A percentile compares a stretch with the other conserved stretches of the same genome.
phyloP scores from a whole-genome alignment of 1,140 invertebrate species.

The Solenopsis invicta region DNA sequence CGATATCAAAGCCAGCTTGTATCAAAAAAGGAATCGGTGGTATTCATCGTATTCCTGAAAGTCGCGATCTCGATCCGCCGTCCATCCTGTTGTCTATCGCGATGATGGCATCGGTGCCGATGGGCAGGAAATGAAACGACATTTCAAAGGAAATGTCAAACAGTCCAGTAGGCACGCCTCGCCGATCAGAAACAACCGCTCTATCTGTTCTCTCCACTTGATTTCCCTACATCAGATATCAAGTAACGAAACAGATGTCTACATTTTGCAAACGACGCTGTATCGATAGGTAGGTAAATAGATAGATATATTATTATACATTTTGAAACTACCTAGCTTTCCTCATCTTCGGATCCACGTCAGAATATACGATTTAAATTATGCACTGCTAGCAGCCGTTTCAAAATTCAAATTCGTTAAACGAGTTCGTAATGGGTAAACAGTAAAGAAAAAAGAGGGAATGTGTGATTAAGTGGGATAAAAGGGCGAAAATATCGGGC shows the following conservation, averaged over 20 bases:
- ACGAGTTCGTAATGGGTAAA: not conserved
- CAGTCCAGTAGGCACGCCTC: constrained; percentile 69
- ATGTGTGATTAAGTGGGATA: not conserved
- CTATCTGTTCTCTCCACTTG: constrained; percentile 53
- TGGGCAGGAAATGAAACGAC: constrained; percentile 75
- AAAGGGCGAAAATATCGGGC: not conserved
- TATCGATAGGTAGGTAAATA: constrained; percentile 4
- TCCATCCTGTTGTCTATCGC: constrained; percentile 69
- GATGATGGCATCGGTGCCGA: constrained; percentile 70
- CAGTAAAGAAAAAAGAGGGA: not conserved
- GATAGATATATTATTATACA: not conserved
- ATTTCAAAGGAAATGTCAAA: constrained; percentile 75
- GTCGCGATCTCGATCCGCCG: constrained; percentile 72
- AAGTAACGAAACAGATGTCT: constrained; percentile 50
- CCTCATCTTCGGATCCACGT: too few relatives aligned
- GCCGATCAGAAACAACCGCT: constrained; percentile 62
- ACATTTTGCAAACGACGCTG: constrained; percentile 3
- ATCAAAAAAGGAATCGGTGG: constrained; percentile 39
- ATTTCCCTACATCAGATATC: constrained; percentile 60
- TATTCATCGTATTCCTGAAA: constrained; percentile 56
- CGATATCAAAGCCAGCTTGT: not conserved
- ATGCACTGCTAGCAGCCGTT: too few relatives aligned
- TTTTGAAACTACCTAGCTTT: not conserved
- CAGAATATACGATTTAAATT: not conserved
- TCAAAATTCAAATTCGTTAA: not conserved